Evolutionary conservation across 2,888 invertebrate species (phyloP).

Genomic region (Melanotus villosus): DNA sequence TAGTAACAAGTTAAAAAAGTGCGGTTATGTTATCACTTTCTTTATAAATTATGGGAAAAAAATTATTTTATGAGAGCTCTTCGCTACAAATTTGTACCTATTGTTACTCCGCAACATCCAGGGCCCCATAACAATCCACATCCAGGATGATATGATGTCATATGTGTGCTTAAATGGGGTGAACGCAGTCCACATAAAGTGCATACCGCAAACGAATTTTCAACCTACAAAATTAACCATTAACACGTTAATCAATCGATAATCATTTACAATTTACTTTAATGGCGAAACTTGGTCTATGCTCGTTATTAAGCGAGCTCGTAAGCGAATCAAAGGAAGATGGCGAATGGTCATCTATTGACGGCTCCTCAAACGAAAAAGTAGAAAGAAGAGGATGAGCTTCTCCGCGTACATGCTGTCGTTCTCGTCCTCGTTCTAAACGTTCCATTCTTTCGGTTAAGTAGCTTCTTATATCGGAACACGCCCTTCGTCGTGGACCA

Average conservation of each 20-base stretch:
- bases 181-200: constrained; percentile 68
- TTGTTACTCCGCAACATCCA: constrained; percentile 70
- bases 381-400: constrained; percentile 64
- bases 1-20: too few relatives aligned
- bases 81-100: too few relatives aligned
- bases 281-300: constrained; percentile 16
- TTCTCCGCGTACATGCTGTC: constrained; percentile 68
- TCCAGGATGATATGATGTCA: constrained; percentile 71
- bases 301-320: constrained; percentile 27
- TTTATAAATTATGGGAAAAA: too few relatives aligned
- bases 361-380: constrained; percentile 43
- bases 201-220: constrained; percentile 56
- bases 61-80: too few relatives aligned
- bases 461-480: constrained; percentile 62
- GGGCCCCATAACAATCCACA: constrained; percentile 70
- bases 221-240: constrained; percentile 48
- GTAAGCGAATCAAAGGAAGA: constrained; percentile 36
- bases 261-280: background rate
- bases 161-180: constrained; percentile 67
- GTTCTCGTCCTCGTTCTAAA: constrained; percentile 60
- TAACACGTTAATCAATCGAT: background rate
- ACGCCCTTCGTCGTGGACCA: constrained; percentile 56
- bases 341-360: constrained; percentile 12
- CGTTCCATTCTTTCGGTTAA: constrained; percentile 60
- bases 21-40: too few relatives aligned